Percentiles rank a stretch among this genome's conserved stretches.
phyloP scores from a whole-genome alignment of 2,888 invertebrate genomes.

The Nowickia ferox region DNA sequence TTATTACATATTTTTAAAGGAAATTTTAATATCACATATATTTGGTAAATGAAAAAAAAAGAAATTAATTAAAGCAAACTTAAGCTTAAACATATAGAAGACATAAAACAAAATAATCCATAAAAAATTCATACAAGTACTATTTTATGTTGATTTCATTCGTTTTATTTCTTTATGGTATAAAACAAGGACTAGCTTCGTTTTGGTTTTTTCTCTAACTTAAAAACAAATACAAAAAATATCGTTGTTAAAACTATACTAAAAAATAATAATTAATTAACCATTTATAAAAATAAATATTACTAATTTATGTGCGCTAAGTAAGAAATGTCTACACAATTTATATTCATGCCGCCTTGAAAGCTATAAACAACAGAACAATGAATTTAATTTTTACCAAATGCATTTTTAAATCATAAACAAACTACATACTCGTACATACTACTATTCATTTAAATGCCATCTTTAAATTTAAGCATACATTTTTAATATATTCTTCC shows the following conservation, averaged over 20 bases:
- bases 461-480: constrained; percentile 49
- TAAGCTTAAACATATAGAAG: constrained; percentile 57
- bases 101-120: constrained; percentile 56
- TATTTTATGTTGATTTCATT: constrained; percentile 49
- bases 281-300: constrained; percentile 18
- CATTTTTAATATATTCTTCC: constrained; percentile 58
- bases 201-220: constrained; percentile 65
- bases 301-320: constrained; percentile 66
- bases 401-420: constrained; percentile 47
- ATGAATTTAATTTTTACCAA: constrained; percentile 29
- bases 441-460: constrained; percentile 62
- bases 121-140: constrained; percentile 25
- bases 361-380: constrained; percentile 35
- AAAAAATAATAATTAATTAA: constrained; percentile 21
- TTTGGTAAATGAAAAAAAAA: constrained; percentile 52
- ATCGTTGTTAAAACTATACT: constrained; percentile 40
- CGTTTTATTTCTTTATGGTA: constrained; percentile 49
- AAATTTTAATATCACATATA: constrained; percentile 72
- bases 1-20: constrained; percentile 53
- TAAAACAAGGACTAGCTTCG: constrained; percentile 71
- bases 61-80: constrained; percentile 53
- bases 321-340: constrained; percentile 55
- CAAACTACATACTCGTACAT: constrained; percentile 46
- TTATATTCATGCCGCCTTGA: constrained; percentile 19
- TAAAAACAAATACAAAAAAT: constrained; percentile 57